Conservation (phyloP, 1,140 invertebrate species). For the Sesamia nonagrioides region DNA sequence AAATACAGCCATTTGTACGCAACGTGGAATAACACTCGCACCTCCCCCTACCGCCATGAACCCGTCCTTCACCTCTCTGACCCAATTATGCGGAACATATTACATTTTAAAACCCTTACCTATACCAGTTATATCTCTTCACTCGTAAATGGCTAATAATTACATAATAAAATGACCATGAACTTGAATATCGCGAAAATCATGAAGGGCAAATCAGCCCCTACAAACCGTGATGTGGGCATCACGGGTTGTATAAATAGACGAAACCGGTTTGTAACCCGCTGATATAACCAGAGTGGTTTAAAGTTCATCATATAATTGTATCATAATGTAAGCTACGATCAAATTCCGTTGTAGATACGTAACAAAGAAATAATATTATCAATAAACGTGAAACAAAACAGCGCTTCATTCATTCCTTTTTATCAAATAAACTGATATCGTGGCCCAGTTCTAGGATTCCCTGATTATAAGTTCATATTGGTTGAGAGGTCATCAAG, state of each 20-base stretch:
- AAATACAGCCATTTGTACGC: slow-evolving; percentile 76
- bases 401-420: slow-evolving; percentile 19
- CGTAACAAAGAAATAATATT: slow-evolving; percentile 33
- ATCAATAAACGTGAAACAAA: slow-evolving; percentile 29
- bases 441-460: slow-evolving; percentile 37
- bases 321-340: background rate
- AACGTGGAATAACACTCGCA: slow-evolving; percentile 67
- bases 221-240: background rate
- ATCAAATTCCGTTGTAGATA: slow-evolving; percentile 24
- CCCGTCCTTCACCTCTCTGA: slow-evolving; percentile 75
- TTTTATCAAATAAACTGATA: slow-evolving; percentile 19
- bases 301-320: slow-evolving; percentile 7
- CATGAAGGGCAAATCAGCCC: slow-evolving; percentile 16
- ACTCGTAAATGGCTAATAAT: slow-evolving; percentile 26
- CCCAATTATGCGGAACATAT: slow-evolving; percentile 78
- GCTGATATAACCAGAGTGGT: background rate
- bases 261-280: slow-evolving; percentile 28
- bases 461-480: slow-evolving; percentile 44
- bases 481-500: slow-evolving; percentile 34
- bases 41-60: slow-evolving; percentile 60
- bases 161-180: slow-evolving; percentile 39
- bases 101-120: slow-evolving; percentile 59
- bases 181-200: slow-evolving; percentile 38
- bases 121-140: slow-evolving; percentile 2
- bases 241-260: slow-evolving; percentile 11